Evolutionary conservation across 2,113 vertebrate species (phyloP), one percentile per base, ranked within the genome.

Genomic region (Leptobrachium ailaonicum): DNA sequence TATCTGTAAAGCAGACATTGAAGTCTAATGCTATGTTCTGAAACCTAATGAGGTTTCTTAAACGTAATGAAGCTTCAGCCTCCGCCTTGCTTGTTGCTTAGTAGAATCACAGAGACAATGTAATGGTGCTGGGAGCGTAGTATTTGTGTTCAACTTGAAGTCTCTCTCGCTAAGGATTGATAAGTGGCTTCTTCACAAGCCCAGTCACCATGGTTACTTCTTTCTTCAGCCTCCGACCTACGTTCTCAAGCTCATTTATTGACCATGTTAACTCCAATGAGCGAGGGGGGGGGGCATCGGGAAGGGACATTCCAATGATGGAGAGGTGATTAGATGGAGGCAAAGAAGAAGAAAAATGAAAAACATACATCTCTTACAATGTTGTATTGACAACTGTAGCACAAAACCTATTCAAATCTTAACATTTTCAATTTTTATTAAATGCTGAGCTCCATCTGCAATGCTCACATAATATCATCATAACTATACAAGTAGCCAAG

Each of bases 111-210:
- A 50, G 76, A 69, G 69, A 69, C 56, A 41, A 56, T 71, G 58
- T 5, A 62, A 8, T 63, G 66, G 42, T 45, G 42, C 14, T 47
- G 41, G 41, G 42, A 77, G 42, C 53, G 5, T 64, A 53, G 41
- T 79, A n/a, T 20, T 50, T 71, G n/a, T 71, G 56, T 47, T 64
- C 20, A 10, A 14, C 64, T 41, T 67, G 66, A 77, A 77, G 75
- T 66, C 42, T 70, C 66, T 50, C 67, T 73, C 69, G 6, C 66
- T 79, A 54, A 54, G 70, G 69, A 73, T 66, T 79, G 45, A 79
- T 73, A 73, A 50, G 69, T 66, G 60, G 70, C 62, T 73, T 79
- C 68, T 79, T 79, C 71, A 73, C 32, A 67, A 40, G 12, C 60
- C 60, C 60, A 2, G 62, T 73, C 60, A 9, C 77, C 41, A 79